Evolutionary conservation across 2,888 invertebrate species (phyloP), one percentile per base, ranked within the genome.

Genomic region (Oxyteleia sp.): DNA sequence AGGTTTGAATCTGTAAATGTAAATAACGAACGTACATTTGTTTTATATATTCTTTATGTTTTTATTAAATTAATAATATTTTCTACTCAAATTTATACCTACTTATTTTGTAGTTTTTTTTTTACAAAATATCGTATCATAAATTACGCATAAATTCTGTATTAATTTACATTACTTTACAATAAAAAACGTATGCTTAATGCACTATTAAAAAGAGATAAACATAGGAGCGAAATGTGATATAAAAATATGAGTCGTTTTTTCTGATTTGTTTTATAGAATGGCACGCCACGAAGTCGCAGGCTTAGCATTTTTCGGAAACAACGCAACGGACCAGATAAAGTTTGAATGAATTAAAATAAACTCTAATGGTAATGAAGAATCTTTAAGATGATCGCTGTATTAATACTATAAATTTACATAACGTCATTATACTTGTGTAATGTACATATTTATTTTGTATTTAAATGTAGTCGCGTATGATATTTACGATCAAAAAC

Each of bases 1-100:
- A 92, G 88, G 92, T 92, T 82, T 87, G 84, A 78, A 45, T 59
- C 20, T 53, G 15, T n/a, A 38, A 38, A 38, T 38, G 8, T n/a
- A 38, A 1, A 38, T 23, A 5, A 23, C 23, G 5, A 4, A n/a
- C 1, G n/a, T 38, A 38, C 32, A 10, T 32, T 32, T 26, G n/a
- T n/a, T 26, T 38, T n/a, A 13, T 45, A 4, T 45, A 45, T 45
- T 45, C 11, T 0, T 45, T 13, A 41, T 15, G 43, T 68, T 68
- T 69, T 69, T 69, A 69, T 69, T 69, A 69, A 69, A 69, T 69
- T 69, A 68, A 32, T 69, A 10, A 64, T 55, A 57, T 15, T 35
- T 32, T 55, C 15, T 53, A 32, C 57, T 69, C 23, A 43, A 55
- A 18, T 35, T 45, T 57, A 13, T 35, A 57, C 13, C 5, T 15